Conservation (phyloP, 2,113 vertebrate species). For the Saiga tatarica region DNA sequence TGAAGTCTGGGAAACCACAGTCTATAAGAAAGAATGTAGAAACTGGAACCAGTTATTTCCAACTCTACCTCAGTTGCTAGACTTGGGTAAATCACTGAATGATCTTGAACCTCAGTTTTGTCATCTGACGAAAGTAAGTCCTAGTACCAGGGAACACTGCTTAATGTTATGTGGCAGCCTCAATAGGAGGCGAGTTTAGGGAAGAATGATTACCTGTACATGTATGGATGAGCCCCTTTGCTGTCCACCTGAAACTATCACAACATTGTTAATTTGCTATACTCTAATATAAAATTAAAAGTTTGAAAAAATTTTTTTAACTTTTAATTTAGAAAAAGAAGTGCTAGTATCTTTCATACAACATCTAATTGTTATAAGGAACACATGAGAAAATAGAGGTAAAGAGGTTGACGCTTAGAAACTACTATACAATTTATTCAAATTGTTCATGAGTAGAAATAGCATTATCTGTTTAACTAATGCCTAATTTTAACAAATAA, state of each 20-base stretch:
- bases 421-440: background rate
- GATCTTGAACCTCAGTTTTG: background rate
- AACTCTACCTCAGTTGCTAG: background rate
- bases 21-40: background rate
- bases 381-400: background rate
- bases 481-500: slow-evolving; percentile 20
- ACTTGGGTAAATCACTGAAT: background rate
- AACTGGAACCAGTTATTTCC: background rate
- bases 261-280: background rate
- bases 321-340: background rate
- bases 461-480: background rate
- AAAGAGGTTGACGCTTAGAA: background rate
- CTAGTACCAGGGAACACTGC: background rate
- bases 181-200: background rate
- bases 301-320: background rate
- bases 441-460: background rate
- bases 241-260: background rate
- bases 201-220: background rate
- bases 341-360: background rate
- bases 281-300: background rate
- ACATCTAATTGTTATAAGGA: background rate
- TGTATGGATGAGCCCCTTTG: background rate
- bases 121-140: background rate
- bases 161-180: background rate
- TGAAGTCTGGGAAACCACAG: background rate